These are phyloP conservation scores for Chalcis sispes DNA, from an alignment of 2,888 invertebrate species.

Conservation along the genomic window DNA sequence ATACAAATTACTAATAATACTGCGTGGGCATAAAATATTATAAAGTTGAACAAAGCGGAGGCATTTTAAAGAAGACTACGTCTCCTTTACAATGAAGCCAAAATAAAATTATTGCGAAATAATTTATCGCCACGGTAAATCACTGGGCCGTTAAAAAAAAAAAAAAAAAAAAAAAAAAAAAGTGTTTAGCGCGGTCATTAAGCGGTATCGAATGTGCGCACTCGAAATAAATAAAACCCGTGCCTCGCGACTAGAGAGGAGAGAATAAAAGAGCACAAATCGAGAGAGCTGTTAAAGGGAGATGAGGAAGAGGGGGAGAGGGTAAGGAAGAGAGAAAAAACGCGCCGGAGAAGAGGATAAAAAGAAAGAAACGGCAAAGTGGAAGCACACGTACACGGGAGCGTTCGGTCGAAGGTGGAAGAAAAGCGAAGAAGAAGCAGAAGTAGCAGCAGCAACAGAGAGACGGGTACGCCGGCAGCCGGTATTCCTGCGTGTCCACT, in stretches of 20 bases:
- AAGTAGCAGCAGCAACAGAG: background rate
- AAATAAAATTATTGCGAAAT: conserved; percentile 27
- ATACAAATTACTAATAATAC: too few species aligned
- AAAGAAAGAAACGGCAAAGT: background rate
- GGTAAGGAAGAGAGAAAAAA: background rate
- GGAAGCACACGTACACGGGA: background rate
- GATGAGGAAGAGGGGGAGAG: background rate
- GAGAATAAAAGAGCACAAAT: conserved; percentile 27
- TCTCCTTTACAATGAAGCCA: background rate
- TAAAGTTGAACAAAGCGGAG: too few species aligned
- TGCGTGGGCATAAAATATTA: too few species aligned
- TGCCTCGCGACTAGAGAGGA: conserved; percentile 15
- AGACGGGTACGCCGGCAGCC: background rate
- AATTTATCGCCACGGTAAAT: conserved; percentile 32
- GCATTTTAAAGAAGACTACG: background rate
- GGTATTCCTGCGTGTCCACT: conserved; percentile 35
- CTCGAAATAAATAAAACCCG: conserved; percentile 26
- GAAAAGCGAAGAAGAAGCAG: background rate
- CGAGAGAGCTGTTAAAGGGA: conserved; percentile 6
- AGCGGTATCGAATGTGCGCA: conserved; percentile 18
- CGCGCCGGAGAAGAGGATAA: background rate
- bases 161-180: background rate
- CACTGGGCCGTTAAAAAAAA: background rate
- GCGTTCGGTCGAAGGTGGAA: background rate
- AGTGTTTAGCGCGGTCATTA: conserved; percentile 13